phyloP scores from a whole-genome alignment of 2,888 invertebrate species.

The Clanis bilineata region DNA sequence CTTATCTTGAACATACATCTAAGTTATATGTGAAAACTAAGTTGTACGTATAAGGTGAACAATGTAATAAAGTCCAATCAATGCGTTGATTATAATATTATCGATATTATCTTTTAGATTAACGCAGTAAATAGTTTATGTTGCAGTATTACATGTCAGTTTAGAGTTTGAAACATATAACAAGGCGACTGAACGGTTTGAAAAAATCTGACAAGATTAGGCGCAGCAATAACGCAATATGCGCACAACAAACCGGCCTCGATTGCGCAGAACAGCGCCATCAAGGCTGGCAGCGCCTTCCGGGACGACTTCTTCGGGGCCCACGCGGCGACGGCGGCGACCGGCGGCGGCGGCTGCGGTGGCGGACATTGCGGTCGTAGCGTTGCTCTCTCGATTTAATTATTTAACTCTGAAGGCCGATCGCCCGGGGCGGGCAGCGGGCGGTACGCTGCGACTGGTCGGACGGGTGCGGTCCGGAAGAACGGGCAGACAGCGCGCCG shows the following conservation, averaged over 20 bases:
- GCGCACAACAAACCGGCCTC: slow-evolving; percentile 74
- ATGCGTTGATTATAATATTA: neutral
- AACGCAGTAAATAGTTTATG: neutral
- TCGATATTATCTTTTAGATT: neutral
- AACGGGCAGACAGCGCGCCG: slow-evolving; percentile 80
- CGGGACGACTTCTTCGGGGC: slow-evolving; percentile 75
- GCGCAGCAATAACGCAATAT: slow-evolving; percentile 68
- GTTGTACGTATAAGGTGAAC: neutral
- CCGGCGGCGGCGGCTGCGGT: slow-evolving; percentile 33
- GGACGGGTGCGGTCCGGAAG: slow-evolving; percentile 79
- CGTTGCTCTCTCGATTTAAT: slow-evolving; percentile 74
- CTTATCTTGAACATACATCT: no score
- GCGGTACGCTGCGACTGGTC: slow-evolving; percentile 78
- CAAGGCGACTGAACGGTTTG: slow-evolving; percentile 35
- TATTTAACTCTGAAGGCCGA: slow-evolving; percentile 80
- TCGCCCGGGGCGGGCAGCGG: slow-evolving; percentile 77
- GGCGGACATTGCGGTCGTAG: slow-evolving; percentile 42
- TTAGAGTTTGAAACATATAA: neutral
- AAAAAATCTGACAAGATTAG: slow-evolving; percentile 65
- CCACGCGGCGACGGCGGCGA: slow-evolving; percentile 43
- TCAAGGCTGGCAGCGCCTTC: slow-evolving; percentile 76
- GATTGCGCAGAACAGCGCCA: slow-evolving; percentile 79
- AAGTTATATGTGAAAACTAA: no score
- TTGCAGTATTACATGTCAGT: neutral
- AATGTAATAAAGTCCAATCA: neutral